Percentiles rank a stretch among this genome's conserved stretches.
Conservation (phyloP, 2,797 vertebrate species). For the Sciurus vulgaris region DNA sequence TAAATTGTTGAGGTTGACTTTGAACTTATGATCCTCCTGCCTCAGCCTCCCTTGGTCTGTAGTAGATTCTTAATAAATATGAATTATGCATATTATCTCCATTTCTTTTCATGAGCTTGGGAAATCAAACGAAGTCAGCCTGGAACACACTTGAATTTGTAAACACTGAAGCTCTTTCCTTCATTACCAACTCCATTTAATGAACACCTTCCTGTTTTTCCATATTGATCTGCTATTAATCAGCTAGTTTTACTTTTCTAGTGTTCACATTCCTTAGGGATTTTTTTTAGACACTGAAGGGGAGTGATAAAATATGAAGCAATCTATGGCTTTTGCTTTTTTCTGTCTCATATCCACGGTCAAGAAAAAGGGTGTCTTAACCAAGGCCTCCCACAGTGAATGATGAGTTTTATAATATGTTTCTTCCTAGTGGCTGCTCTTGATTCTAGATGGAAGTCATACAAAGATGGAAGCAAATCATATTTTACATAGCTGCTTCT, state of each 20-base stretch:
- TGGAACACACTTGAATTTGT: neutral
- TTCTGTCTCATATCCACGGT: conserved; percentile 1
- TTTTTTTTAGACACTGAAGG: neutral
- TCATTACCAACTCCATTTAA: neutral
- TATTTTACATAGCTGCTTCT: conserved; percentile 25
- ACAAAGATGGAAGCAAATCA: neutral
- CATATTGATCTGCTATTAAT: conserved; percentile 31
- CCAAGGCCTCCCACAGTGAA: neutral
- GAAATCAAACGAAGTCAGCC: neutral
- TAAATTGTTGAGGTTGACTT: too few relatives aligned
- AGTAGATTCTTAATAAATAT: neutral
- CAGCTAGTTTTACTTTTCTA: conserved; percentile 30
- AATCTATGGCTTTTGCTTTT: neutral
- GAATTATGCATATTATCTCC: neutral
- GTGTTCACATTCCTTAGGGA: neutral
- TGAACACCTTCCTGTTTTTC: conserved; percentile 31
- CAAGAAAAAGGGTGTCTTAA: conserved; percentile 30
- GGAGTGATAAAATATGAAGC: conserved; percentile 54
- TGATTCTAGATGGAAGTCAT: conserved; percentile 35
- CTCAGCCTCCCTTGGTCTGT: too few relatives aligned
- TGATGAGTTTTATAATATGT: conserved; percentile 40
- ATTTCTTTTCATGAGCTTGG: neutral
- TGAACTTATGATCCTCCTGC: too few relatives aligned
- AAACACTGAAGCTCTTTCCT: neutral
- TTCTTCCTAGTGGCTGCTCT: neutral